Percentiles rank a stretch among this genome's conserved stretches.
Conservation (phyloP, 1,140 invertebrate genomes). For the Lepeophtheirus salmonis region DNA sequence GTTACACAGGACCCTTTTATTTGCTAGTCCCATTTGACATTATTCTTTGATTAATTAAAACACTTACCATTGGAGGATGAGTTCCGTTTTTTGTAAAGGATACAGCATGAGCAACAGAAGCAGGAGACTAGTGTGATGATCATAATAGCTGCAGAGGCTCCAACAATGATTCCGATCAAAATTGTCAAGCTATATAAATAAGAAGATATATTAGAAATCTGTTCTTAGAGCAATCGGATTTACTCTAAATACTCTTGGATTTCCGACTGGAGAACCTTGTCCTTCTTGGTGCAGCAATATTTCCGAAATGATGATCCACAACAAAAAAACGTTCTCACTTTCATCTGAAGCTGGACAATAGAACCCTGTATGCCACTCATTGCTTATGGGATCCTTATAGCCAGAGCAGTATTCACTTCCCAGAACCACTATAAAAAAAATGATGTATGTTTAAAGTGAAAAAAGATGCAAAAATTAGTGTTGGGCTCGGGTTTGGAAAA, state of each 20-base stretch:
- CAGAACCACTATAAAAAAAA: slow-evolving; percentile 14
- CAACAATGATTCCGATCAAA: slow-evolving; percentile 25
- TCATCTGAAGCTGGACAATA: slow-evolving; percentile 29
- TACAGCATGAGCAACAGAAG: slow-evolving; percentile 26
- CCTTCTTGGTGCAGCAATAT: slow-evolving; percentile 28
- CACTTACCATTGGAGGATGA: neutral
- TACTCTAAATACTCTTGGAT: slow-evolving; percentile 10
- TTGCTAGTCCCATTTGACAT: too few species aligned
- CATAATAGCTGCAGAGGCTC: slow-evolving; percentile 24
- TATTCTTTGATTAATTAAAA: too few species aligned
- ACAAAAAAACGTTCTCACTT: slow-evolving; percentile 28
- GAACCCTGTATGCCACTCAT: slow-evolving; percentile 32
- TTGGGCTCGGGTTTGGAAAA: too few species aligned
- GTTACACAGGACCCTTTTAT: too few species aligned
- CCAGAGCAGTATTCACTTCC: slow-evolving; percentile 29
- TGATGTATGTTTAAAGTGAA: neutral
- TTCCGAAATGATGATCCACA: slow-evolving; percentile 30
- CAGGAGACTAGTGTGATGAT: slow-evolving; percentile 26
- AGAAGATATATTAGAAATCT: neutral
- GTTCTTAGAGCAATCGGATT: too few species aligned
- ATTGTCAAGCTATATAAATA: slow-evolving; percentile 24
- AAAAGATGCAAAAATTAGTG: too few species aligned
- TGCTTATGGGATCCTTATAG: slow-evolving; percentile 29
- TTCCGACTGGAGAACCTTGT: slow-evolving; percentile 18
- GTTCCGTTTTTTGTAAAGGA: slow-evolving; percentile 25